Base-by-base conservation (phyloP, 1,140 invertebrate species). In the Idris sp. region DNA sequence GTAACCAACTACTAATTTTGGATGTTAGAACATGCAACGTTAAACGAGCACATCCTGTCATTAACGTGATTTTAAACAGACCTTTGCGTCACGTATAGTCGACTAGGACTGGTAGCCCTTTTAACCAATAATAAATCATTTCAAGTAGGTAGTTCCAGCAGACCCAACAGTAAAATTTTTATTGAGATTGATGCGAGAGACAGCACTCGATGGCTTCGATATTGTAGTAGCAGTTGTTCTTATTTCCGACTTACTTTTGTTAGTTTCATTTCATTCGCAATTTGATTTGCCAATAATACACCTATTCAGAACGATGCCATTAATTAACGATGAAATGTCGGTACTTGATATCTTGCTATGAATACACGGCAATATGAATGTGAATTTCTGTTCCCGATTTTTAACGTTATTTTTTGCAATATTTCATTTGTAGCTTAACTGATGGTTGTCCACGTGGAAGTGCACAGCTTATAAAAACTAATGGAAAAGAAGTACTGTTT, bases 31-130 rank as follows among this genome's bases (percentile, higher is more conserved):
- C 28, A 30, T 19, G 11, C 33, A 44, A 13, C 16, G 22, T 13
- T 65, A 74, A 79, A 79, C 56, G 72, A 79, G 46, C 36, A 61
- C 69, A 79, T 76, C 77, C 77, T 76, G 77, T 53, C 38, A 79
- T 79, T 76, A 76, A 65, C 48, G 40, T 64, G 41, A 54, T 64
- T 49, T 61, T 18, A 53, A 53, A 48, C 33, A 36, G 41, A 41
- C 1, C 36, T 13, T 2, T 28, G 33, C 40, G 22, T 38, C 16
- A 58, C 8, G 25, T n/a, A n/a, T 8, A 10, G n/a, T 25, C 19
- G 16, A 18, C 28, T 26, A 14, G 30, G 6, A 6, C 19, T 22
- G 3, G 3, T 22, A 2, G 19, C 33, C 26, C 41, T 7, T 48
- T 68, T 36, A 18, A 35, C 14, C 8, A 28, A 30, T 43, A 58